Base-by-base conservation (phyloP, 92 coral and sea anemone genomes). In the Porites evermanni region DNA sequence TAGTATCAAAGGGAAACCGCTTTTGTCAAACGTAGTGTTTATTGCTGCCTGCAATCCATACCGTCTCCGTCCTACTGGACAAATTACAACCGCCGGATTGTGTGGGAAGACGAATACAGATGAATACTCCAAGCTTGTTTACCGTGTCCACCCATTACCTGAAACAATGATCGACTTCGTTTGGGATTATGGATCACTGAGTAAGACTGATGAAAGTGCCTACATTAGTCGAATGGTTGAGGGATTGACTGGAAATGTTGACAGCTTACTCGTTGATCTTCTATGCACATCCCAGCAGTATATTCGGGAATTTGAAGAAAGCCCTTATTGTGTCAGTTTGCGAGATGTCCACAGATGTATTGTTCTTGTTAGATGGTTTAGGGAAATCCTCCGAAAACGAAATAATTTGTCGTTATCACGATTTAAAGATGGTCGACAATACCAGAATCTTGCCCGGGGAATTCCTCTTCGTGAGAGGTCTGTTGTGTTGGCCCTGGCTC, bases 141-240 rank as follows among this genome's bases (percentile, higher is more conserved):
- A 97, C 64, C 98, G 99, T 24, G 99, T 97, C 50, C 99, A 97
- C 65, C 99, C 99, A 13, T 72, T 97, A 71, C 99, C 99, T 12
- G 99, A 97, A 74, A 95, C 99, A 74, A 97, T 97, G 99, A 95
- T 97, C 20, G 99, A 97, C 86, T 97, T 95, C 79, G 99, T 97
- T 12, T 97, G 99, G 99, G 99, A 97, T 67, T 97, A 95, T 86
- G 99, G 99, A 5, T 95, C 98, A 51, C 91, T 97, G 14, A 69
- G 91, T 60, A 67, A 67, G 6, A 65, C 73, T 5, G 99, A 97
- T 66, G 99, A 97, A 67, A 83, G 80, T 32, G 95, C 94, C 8
- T 97, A 97, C 88, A 95, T 97, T 60, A 84, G 89, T 53, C 93
- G 99, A 24, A 97, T 97, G 99, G 95, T 97, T 18, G 93, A 94